These are phyloP conservation scores for Blastomussa wellsi DNA, from an alignment of 92 coral and sea anemone genomes.

Conservation along the genomic window DNA sequence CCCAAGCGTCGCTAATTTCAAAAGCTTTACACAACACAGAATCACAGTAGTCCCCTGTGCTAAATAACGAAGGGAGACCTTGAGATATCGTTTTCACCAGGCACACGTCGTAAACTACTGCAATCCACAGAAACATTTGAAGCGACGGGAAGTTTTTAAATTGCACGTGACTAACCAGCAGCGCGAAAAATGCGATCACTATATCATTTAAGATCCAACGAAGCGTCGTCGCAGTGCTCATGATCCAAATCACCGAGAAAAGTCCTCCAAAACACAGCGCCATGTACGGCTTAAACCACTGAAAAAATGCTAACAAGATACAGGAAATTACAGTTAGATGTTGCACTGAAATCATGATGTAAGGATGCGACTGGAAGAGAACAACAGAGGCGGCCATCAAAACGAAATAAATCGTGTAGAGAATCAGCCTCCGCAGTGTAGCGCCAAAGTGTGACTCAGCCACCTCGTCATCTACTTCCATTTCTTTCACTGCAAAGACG, in stretches of 20 bases:
- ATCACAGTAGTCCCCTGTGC: slow-evolving; percentile 40
- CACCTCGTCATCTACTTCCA: not conserved
- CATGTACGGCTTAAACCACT: slow-evolving; percentile 50
- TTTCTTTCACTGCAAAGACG: slow-evolving; percentile 11
- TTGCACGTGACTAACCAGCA: slow-evolving; percentile 57
- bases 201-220: slow-evolving; percentile 66
- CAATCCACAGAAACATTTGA: slow-evolving; percentile 70
- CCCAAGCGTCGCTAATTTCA: slow-evolving; percentile 56
- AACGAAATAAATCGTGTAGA: slow-evolving; percentile 26
- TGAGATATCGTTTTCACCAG: slow-evolving; percentile 18
- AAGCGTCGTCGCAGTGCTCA: slow-evolving; percentile 50
- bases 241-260: slow-evolving; percentile 51
- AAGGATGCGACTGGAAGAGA: slow-evolving; percentile 51
- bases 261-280: slow-evolving; percentile 42
- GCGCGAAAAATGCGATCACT: slow-evolving; percentile 52
- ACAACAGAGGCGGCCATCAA: slow-evolving; percentile 59
- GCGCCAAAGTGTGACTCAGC: not conserved
- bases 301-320: slow-evolving; percentile 45
- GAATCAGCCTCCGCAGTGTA: not conserved
- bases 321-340: slow-evolving; percentile 53
- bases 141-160: slow-evolving; percentile 58
- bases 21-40: slow-evolving; percentile 54
- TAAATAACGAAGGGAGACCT: slow-evolving; percentile 53
- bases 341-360: slow-evolving; percentile 53
- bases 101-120: slow-evolving; percentile 59